phyloP scores from a whole-genome alignment of 2,888 invertebrate genomes.

The Chalcis sispes region DNA sequence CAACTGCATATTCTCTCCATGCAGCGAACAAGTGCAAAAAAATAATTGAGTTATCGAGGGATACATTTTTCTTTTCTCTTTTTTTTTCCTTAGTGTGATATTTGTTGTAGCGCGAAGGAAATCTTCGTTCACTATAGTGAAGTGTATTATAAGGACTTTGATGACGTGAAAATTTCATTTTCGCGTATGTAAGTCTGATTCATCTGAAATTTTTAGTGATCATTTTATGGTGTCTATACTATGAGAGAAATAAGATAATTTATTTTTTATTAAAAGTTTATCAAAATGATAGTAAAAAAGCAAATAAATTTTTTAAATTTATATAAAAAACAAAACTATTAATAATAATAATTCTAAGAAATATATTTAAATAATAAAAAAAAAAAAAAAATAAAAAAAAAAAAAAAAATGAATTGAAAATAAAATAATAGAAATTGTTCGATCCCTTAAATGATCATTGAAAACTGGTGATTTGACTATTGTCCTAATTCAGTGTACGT shows the following conservation, averaged over 20 bases:
- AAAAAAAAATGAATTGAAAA: background rate
- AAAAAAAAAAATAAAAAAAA: background rate
- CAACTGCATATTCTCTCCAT: constrained; percentile 29
- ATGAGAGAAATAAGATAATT: background rate
- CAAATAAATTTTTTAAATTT: background rate
- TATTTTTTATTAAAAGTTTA: too few relatives aligned
- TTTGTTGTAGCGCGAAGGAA: constrained; percentile 46
- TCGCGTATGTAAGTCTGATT: constrained; percentile 50
- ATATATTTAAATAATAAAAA: background rate
- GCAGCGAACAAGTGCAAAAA: constrained; percentile 23
- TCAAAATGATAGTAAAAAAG: background rate
- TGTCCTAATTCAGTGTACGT: constrained; percentile 40
- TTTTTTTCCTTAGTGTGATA: constrained; percentile 53
- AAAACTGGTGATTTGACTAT: constrained; percentile 33
- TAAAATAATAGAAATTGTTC: background rate
- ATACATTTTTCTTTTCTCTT: constrained; percentile 20
- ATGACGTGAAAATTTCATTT: constrained; percentile 45
- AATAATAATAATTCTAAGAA: too few relatives aligned
- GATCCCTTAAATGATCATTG: constrained; percentile 7
- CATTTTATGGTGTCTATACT: constrained; percentile 12
- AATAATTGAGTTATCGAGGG: constrained; percentile 31
- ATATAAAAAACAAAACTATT: background rate
- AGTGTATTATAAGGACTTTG: constrained; percentile 46
- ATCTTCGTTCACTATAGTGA: constrained; percentile 41
- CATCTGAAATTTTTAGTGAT: constrained; percentile 26